Percentiles rank a stretch among this genome's conserved stretches.
Conservation (phyloP, 2,888 invertebrate genomes). For the Troides helena region DNA sequence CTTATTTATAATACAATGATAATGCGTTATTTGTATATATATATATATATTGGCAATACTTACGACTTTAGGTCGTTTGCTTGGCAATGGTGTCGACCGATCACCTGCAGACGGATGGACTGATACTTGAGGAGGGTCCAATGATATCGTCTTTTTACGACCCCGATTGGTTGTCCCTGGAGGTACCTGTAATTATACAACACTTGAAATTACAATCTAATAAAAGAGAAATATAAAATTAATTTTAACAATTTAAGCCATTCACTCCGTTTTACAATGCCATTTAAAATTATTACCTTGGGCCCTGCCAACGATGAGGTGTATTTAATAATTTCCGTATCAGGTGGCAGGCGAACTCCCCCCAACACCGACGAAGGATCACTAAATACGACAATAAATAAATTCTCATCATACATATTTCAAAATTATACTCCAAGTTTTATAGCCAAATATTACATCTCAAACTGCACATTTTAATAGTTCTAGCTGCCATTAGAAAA, state of each 20-base stretch:
- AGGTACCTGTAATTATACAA: conserved; percentile 74
- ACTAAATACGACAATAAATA: conserved; percentile 60
- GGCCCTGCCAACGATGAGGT: conserved; percentile 93
- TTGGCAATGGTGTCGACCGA: conserved; percentile 54
- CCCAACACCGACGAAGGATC: conserved; percentile 91
- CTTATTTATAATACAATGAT: no score
- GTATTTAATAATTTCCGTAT: conserved; percentile 94
- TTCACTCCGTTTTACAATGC: background rate
- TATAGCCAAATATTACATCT: no score
- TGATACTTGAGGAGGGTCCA: conserved; percentile 84
- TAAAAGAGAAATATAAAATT: background rate
- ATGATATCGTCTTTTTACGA: conserved; percentile 92
- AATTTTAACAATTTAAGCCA: background rate
- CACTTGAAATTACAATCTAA: background rate
- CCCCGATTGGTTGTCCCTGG: conserved; percentile 92
- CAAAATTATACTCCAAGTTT: no score
- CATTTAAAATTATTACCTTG: conserved; percentile 71
- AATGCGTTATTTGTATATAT: no score
- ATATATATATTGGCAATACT: conserved; percentile 30
- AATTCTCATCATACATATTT: background rate
- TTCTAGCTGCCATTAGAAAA: no score
- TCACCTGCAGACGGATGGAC: conserved; percentile 64
- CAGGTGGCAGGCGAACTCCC: conserved; percentile 90
- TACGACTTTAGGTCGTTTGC: conserved; percentile 72
- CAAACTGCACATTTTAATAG: no score